phyloP scores from a whole-genome alignment of 2,888 invertebrate species.

The Scrobipalpa atriplicella region DNA sequence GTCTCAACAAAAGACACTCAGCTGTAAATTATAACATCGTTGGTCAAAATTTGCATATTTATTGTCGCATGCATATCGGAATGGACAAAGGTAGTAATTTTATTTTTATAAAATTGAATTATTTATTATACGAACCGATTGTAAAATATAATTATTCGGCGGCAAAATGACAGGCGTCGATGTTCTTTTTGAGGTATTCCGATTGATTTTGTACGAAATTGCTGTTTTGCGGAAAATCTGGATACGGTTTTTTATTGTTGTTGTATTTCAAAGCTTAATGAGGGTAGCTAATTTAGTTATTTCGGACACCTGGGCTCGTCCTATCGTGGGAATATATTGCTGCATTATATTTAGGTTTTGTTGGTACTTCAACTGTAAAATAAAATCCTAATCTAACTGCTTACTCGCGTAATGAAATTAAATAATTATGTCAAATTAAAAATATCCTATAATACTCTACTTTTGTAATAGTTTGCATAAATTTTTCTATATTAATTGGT shows the following conservation, averaged over 20 bases:
- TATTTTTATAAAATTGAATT: constrained; percentile 77
- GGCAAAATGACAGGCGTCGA: constrained; percentile 45
- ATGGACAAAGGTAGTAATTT: constrained; percentile 72
- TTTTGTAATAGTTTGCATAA: too few relatives aligned
- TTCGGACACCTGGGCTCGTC: constrained; percentile 11
- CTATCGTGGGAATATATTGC: constrained; percentile 1
- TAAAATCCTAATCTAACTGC: too few relatives aligned
- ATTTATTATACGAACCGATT: constrained; percentile 68
- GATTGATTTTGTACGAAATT: constrained; percentile 33
- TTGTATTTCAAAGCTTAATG: constrained; percentile 5
- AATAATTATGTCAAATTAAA: too few relatives aligned
- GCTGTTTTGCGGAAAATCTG: constrained; percentile 38
- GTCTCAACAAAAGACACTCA: constrained; percentile 36
- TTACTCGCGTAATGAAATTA: too few relatives aligned
- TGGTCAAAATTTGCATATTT: constrained; percentile 76
- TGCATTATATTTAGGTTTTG: background rate
- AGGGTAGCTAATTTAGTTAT: constrained; percentile 21
- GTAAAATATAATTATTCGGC: constrained; percentile 69
- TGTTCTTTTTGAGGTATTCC: constrained; percentile 29
- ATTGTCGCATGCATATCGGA: constrained; percentile 70
- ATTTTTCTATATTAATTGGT: too few relatives aligned
- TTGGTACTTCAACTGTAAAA: too few relatives aligned
- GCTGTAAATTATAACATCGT: constrained; percentile 73
- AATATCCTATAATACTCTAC: too few relatives aligned
- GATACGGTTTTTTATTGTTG: constrained; percentile 28